These are phyloP conservation scores for Salarias fasciatus DNA, from an alignment of 2,797 vertebrate genomes.

Conservation along the genomic window DNA sequence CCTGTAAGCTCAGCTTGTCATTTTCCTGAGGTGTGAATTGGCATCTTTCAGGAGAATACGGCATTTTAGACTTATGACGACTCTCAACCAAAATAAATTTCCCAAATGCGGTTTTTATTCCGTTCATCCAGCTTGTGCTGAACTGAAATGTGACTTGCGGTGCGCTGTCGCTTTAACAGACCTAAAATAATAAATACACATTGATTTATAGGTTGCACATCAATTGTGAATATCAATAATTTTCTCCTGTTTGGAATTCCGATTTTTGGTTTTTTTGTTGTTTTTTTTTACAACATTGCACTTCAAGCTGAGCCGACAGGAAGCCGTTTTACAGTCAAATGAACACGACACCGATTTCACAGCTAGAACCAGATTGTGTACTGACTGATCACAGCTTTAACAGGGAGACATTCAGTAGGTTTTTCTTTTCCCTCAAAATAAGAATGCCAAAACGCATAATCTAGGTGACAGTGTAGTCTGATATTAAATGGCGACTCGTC, in stretches of 20 bases:
- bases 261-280: too few species aligned
- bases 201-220: background rate
- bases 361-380: constrained; percentile 33
- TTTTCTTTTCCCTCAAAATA: constrained; percentile 62
- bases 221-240: background rate
- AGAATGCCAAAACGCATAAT: constrained; percentile 82
- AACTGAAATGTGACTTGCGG: too few species aligned
- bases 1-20: constrained; percentile 11
- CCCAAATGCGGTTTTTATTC: too few species aligned
- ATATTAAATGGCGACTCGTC: constrained; percentile 88
- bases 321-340: constrained; percentile 15
- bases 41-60: background rate
- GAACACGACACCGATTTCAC: background rate
- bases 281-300: constrained; percentile 21
- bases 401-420: constrained; percentile 25
- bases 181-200: background rate
- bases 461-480: constrained; percentile 90
- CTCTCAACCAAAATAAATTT: too few species aligned
- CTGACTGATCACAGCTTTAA: constrained; percentile 56
- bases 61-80: too few species aligned
- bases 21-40: background rate
- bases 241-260: constrained; percentile 14
- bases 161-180: too few species aligned
- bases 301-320: constrained; percentile 24
- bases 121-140: too few species aligned